Evolutionary conservation across 2,797 vertebrate species (phyloP).

Genomic region (Darevskia mixta): DNA sequence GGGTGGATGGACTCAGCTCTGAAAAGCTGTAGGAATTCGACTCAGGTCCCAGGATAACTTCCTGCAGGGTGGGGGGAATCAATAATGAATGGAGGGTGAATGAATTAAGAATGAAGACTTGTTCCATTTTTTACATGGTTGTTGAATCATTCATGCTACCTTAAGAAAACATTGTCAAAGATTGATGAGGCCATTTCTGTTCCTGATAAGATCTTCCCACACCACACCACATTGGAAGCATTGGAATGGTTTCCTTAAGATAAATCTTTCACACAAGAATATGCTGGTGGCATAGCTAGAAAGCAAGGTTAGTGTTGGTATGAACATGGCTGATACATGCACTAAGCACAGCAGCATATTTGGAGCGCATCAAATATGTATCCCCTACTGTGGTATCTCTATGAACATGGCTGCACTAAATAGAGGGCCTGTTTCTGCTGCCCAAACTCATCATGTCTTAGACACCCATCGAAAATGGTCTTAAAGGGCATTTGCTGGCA

Average conservation of each 20-base stretch:
- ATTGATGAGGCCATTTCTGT: not conserved
- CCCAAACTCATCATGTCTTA: not conserved
- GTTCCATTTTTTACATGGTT: not conserved
- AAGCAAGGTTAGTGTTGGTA: conserved; percentile 3
- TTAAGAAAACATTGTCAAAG: conserved; percentile 3
- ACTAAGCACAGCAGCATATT: not conserved
- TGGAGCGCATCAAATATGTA: not conserved
- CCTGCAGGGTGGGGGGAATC: conserved; percentile 75
- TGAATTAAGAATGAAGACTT: not conserved
- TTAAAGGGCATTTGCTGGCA: not conserved
- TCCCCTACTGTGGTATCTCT: not conserved
- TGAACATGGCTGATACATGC: fast-evolving
- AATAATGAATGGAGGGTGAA: conserved; percentile 10
- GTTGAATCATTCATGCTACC: not conserved
- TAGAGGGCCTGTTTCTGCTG: not conserved
- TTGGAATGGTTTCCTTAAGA: not conserved
- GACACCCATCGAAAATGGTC: not conserved
- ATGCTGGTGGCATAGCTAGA: not conserved
- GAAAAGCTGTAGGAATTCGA: conserved; percentile 90
- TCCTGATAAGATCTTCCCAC: not conserved
- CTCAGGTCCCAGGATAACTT: conserved; percentile 88
- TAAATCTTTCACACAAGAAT: not conserved
- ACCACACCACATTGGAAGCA: not conserved
- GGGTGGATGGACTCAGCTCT: conserved; percentile 88
- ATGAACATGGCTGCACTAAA: not conserved